A percentile compares a stretch with the other conserved stretches of the same genome.
Conservation (phyloP, 35 echinoderm and acorn worm genomes). For the Amphiura filiformis region DNA sequence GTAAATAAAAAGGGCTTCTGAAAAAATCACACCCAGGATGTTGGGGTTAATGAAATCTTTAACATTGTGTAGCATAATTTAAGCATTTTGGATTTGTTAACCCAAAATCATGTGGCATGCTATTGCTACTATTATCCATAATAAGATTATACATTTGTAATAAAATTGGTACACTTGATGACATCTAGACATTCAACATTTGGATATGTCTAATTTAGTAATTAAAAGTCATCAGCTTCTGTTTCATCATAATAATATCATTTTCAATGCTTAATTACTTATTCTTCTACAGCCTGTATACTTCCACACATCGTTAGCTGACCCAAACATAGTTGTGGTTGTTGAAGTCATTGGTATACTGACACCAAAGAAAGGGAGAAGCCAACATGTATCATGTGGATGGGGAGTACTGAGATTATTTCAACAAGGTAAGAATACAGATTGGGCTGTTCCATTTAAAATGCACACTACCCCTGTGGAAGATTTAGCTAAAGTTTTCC, state of each 20-base stretch:
- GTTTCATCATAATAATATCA: conserved; percentile 12
- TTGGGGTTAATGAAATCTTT: too few species aligned
- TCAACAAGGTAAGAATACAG: conserved; percentile 90
- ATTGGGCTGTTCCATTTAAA: too few species aligned
- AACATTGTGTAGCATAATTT: too few species aligned
- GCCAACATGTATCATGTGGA: conserved; percentile 62
- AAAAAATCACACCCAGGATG: too few species aligned
- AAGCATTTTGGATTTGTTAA: too few species aligned
- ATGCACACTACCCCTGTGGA: too few species aligned
- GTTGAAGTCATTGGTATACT: conserved; percentile 68
- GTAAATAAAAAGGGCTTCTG: too few species aligned
- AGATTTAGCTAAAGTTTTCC: too few species aligned
- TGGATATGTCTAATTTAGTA: not conserved
- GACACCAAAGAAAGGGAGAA: conserved; percentile 47
- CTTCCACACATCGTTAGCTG: conserved; percentile 86
- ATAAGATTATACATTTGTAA: not conserved
- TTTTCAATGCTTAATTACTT: not conserved
- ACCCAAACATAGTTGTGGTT: conserved; percentile 80
- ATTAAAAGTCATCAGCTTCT: too few species aligned
- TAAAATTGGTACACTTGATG: not conserved
- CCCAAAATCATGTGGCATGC: too few species aligned
- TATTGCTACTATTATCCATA: too few species aligned
- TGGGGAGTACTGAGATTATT: conserved; percentile 87
- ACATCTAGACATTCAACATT: not conserved
- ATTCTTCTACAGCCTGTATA: conserved; percentile 77